Conservation (phyloP, 1,140 invertebrate species). For the Pseudomyrmex dendroicus region DNA sequence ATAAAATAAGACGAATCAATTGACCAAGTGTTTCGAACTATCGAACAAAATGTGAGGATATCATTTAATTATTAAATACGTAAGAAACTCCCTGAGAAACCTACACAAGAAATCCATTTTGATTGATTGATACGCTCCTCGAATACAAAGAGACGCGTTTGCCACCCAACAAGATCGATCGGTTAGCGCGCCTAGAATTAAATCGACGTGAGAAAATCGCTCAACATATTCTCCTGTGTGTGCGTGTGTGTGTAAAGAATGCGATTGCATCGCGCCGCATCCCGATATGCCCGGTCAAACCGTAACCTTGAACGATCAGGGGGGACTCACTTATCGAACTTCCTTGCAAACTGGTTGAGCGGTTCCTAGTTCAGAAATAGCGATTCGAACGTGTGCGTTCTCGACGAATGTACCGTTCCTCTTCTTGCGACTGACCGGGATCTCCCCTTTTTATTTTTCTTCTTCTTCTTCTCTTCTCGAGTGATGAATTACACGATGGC, state of each 20-base stretch:
- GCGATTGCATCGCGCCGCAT: conserved; percentile 42
- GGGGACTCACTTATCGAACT: conserved; percentile 54
- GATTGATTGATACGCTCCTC: conserved; percentile 44
- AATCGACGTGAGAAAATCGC: conserved; percentile 14
- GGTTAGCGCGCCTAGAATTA: conserved; percentile 27
- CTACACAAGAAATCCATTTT: conserved; percentile 3
- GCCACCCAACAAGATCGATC: conserved; percentile 33
- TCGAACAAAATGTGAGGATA: background rate
- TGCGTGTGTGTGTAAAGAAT: conserved; percentile 14
- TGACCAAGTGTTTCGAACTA: background rate
- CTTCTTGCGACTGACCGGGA: background rate
- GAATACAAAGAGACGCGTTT: background rate
- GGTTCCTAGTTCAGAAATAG: conserved; percentile 67
- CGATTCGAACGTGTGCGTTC: conserved; percentile 37
- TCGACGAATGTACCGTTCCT: conserved; percentile 34
- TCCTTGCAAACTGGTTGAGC: conserved; percentile 38
- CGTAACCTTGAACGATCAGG: conserved; percentile 43
- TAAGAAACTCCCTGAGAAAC: background rate
- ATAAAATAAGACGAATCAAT: background rate
- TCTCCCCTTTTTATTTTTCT: conserved; percentile 10
- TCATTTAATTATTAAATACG: background rate
- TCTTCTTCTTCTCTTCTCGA: background rate
- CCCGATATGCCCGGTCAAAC: conserved; percentile 33
- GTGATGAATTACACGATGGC: conserved; percentile 28
- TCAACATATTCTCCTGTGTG: no score